Evolutionary conservation across 2,797 vertebrate genomes (phyloP).

Genomic region (Cheirogaleus major): DNA sequence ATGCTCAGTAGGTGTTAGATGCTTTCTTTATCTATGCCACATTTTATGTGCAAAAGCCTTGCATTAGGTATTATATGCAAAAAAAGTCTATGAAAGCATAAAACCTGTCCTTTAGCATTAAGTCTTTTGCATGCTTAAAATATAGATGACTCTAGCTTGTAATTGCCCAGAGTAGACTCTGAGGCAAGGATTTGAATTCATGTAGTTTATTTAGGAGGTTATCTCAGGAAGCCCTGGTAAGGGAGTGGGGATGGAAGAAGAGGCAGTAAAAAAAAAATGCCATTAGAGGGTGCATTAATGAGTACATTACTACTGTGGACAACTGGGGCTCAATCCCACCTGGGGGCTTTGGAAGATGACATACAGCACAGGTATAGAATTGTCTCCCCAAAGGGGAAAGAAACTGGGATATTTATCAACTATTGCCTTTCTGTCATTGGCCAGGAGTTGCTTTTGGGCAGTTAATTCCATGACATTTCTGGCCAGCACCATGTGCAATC

Average conservation of each 20-base stretch:
- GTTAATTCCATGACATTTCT: not conserved
- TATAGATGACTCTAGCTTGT: not conserved
- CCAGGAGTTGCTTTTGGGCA: not conserved
- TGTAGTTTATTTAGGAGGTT: not conserved
- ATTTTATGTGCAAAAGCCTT: not conserved
- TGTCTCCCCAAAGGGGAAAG: not conserved
- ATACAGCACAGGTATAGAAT: not conserved
- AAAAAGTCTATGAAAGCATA: not conserved
- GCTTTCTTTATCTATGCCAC: not conserved
- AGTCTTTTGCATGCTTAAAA: constrained; percentile 21
- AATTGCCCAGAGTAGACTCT: not conserved
- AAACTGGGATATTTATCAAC: not conserved
- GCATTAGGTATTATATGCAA: not conserved
- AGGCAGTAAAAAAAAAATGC: not conserved
- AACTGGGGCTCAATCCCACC: not conserved
- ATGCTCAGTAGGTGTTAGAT: not conserved
- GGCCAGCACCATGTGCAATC: not conserved
- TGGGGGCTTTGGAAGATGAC: not conserved
- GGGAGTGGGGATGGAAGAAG: not conserved
- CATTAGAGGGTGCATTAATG: too few relatives aligned
- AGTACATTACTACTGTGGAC: not conserved
- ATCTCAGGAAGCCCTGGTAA: not conserved
- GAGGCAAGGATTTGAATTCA: constrained; percentile 17
- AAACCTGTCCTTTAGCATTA: not conserved
- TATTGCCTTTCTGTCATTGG: not conserved